Percentiles rank a stretch among this genome's conserved stretches.
These are phyloP conservation scores for Galerucella pusilla DNA, from an alignment of 2,888 invertebrate species.

Conservation along the genomic window DNA sequence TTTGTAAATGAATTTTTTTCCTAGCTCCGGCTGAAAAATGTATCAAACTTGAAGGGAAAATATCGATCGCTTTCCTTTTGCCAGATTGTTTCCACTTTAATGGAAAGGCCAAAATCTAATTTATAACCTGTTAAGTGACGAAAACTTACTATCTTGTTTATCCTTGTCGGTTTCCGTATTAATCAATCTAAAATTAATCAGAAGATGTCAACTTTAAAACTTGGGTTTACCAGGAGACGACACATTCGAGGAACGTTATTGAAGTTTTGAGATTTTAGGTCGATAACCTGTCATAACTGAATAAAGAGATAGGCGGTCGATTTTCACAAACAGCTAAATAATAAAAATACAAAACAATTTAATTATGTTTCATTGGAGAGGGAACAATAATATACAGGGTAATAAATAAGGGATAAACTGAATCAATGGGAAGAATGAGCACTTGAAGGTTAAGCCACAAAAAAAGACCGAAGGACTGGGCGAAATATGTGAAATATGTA, in stretches of 20 bases:
- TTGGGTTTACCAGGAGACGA: slow-evolving; percentile 24
- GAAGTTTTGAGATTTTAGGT: slow-evolving; percentile 12
- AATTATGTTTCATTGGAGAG: no score
- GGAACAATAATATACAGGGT: no score
- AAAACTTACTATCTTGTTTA: slow-evolving; percentile 30
- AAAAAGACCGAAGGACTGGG: no score
- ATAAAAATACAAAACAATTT: no score
- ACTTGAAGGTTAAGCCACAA: no score
- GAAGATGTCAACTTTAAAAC: slow-evolving; percentile 33
- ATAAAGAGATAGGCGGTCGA: no score
- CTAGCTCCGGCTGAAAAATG: background rate
- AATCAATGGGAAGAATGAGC: no score
- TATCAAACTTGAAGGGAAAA: slow-evolving; percentile 9
- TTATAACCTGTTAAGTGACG: slow-evolving; percentile 34
- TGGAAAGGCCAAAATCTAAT: slow-evolving; percentile 31
- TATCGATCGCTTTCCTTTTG: slow-evolving; percentile 11
- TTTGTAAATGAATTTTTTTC: background rate
- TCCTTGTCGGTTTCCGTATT: slow-evolving; percentile 32
- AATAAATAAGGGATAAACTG: no score
- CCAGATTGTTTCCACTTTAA: slow-evolving; percentile 22
- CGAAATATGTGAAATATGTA: no score
- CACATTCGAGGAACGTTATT: slow-evolving; percentile 23
- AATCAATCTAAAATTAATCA: slow-evolving; percentile 37
- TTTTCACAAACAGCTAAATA: no score
- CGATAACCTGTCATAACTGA: slow-evolving; percentile 12